These are phyloP conservation scores for Pseudopleuronectes americanus DNA, from an alignment of 2,797 vertebrate genomes.

Conservation along the genomic window DNA sequence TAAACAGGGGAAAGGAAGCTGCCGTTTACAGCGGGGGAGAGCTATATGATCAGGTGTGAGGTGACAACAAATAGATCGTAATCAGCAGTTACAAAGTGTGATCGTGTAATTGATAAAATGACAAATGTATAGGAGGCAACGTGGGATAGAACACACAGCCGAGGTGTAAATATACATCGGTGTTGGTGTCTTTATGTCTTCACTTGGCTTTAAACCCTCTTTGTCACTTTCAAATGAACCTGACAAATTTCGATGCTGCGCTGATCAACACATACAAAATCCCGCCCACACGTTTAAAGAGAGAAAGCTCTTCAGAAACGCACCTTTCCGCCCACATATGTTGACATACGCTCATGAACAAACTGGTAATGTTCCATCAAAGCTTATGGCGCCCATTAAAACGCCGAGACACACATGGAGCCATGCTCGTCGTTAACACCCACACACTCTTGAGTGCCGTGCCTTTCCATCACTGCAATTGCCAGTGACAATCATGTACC, in stretches of 20 bases:
- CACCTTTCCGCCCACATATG: slow-evolving; percentile 82
- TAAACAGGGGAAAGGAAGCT: background rate
- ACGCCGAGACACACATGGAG: slow-evolving; percentile 49
- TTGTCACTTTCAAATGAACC: slow-evolving; percentile 56
- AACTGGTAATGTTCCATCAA: slow-evolving; percentile 81
- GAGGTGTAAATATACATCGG: background rate
- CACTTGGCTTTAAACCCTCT: slow-evolving; percentile 57
- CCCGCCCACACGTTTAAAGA: slow-evolving; percentile 74
- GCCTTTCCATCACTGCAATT: slow-evolving; percentile 70
- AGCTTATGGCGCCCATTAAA: slow-evolving; percentile 75
- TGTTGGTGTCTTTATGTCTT: slow-evolving; percentile 38
- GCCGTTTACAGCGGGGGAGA: background rate
- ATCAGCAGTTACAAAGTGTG: slow-evolving; percentile 27
- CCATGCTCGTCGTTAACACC: slow-evolving; percentile 60
- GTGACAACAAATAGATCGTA: slow-evolving; percentile 25
- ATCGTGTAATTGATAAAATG: slow-evolving; percentile 13
- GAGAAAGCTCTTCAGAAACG: slow-evolving; percentile 77
- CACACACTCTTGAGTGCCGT: slow-evolving; percentile 61
- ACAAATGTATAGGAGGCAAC: slow-evolving; percentile 29
- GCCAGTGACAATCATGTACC: slow-evolving; percentile 70
- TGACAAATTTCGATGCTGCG: slow-evolving; percentile 66
- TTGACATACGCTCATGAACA: slow-evolving; percentile 75
- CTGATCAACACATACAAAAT: slow-evolving; percentile 74
- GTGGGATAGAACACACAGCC: background rate
- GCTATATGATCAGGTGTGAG: slow-evolving; percentile 30